Evolutionary conservation across 2,113 vertebrate genomes (phyloP).

Genomic region (Patagioenas fasciata): DNA sequence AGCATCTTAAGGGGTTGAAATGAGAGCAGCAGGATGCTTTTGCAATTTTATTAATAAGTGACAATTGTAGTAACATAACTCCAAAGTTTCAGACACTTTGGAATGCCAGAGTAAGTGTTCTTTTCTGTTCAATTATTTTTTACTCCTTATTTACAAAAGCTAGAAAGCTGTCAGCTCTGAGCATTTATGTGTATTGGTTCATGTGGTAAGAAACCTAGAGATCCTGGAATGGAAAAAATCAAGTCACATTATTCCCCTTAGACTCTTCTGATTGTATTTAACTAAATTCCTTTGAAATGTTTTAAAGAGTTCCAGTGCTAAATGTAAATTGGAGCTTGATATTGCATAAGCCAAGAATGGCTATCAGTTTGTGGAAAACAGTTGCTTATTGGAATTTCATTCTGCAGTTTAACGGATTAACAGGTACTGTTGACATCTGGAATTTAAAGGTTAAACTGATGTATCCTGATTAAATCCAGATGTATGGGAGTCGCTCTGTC

Average conservation of each 20-base stretch:
- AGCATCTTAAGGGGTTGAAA: not conserved
- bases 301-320: not conserved
- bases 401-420: conserved; percentile 47
- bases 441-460: conserved; percentile 39
- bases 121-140: not conserved
- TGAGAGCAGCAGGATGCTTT: not conserved
- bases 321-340: not conserved
- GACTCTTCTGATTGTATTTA: not conserved
- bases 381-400: conserved; percentile 5
- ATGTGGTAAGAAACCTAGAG: not conserved
- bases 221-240: not conserved
- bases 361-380: not conserved
- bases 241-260: not conserved
- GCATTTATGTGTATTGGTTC: not conserved
- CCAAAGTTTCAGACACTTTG: not conserved
- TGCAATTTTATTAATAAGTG: not conserved
- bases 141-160: not conserved
- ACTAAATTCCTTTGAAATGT: not conserved
- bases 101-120: not conserved
- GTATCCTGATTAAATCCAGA: conserved; percentile 31
- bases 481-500: conserved; percentile 38
- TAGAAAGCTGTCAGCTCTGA: not conserved
- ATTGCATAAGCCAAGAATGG: not conserved
- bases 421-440: conserved; percentile 59
- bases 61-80: not conserved